phyloP scores from a whole-genome alignment of 1,140 invertebrate genomes.

The Acromyrmex charruanus region DNA sequence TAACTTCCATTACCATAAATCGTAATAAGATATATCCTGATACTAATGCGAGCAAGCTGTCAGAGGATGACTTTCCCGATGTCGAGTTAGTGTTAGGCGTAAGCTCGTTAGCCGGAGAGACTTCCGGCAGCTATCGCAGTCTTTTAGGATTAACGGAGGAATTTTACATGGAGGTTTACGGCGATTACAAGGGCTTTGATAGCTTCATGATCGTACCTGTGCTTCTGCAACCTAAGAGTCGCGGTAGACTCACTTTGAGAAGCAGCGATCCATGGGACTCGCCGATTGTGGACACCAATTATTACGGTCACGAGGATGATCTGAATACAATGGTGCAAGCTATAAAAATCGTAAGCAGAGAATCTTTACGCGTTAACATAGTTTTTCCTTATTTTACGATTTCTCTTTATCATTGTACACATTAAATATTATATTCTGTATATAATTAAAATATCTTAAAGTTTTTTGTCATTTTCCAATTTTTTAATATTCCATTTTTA shows the following conservation, averaged over 20 bases:
- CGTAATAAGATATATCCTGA: neutral
- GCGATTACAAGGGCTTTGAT: constrained; percentile 82
- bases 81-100: constrained; percentile 92
- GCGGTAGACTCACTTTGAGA: constrained; percentile 90
- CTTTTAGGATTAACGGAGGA: constrained; percentile 89
- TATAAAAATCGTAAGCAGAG: constrained; percentile 89
- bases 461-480: neutral
- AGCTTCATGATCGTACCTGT: constrained; percentile 91
- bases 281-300: constrained; percentile 93
- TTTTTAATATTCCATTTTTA: neutral
- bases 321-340: constrained; percentile 90
- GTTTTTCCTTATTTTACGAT: neutral
- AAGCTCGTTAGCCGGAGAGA: constrained; percentile 91
- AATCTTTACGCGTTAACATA: neutral
- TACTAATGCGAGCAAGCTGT: neutral
- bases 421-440: neutral
- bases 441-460: neutral
- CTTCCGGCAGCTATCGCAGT: constrained; percentile 89
- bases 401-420: neutral
- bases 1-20: constrained; percentile 48
- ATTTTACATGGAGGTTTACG: constrained; percentile 88
- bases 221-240: constrained; percentile 91
- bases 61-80: constrained; percentile 88
- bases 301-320: constrained; percentile 90
- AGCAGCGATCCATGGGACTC: constrained; percentile 90